phyloP scores from a whole-genome alignment of 2,113 vertebrate genomes.

The Bubo bubo region DNA sequence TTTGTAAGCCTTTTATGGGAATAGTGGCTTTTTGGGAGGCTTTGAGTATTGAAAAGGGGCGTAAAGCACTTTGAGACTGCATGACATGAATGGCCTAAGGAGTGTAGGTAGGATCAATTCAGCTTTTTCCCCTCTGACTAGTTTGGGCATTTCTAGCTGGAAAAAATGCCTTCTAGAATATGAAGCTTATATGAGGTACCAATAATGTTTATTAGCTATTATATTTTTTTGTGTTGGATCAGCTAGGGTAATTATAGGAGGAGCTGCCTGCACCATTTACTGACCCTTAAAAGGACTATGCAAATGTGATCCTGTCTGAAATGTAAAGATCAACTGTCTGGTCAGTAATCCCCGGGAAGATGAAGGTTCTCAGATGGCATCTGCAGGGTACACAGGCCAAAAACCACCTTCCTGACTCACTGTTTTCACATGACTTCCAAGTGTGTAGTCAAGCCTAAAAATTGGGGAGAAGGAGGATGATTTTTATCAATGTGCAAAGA shows the following conservation, averaged over 20 bases:
- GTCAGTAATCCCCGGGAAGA: not conserved
- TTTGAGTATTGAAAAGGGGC: not conserved
- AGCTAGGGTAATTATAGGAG: not conserved
- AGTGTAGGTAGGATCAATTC: not conserved
- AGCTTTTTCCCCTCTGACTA: not conserved
- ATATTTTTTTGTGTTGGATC: not conserved
- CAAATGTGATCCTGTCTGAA: not conserved
- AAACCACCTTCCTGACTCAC: not conserved
- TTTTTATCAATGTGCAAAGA: not conserved
- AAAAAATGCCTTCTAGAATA: not conserved
- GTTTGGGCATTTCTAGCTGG: not conserved
- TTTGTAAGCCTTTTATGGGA: not conserved
- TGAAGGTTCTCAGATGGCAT: not conserved
- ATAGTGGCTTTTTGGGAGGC: not conserved
- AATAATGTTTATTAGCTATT: not conserved
- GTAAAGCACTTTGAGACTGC: not conserved
- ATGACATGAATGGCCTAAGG: not conserved
- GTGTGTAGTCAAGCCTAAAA: not conserved
- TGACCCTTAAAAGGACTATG: not conserved
- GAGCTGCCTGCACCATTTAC: not conserved
- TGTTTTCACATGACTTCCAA: not conserved
- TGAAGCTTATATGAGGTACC: not conserved
- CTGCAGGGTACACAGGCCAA: not conserved
- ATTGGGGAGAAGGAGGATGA: not conserved
- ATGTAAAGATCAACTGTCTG: not conserved